These are phyloP conservation scores for Chloropsis cyanopogon DNA, from an alignment of 2,113 vertebrate genomes.

Conservation along the genomic window DNA sequence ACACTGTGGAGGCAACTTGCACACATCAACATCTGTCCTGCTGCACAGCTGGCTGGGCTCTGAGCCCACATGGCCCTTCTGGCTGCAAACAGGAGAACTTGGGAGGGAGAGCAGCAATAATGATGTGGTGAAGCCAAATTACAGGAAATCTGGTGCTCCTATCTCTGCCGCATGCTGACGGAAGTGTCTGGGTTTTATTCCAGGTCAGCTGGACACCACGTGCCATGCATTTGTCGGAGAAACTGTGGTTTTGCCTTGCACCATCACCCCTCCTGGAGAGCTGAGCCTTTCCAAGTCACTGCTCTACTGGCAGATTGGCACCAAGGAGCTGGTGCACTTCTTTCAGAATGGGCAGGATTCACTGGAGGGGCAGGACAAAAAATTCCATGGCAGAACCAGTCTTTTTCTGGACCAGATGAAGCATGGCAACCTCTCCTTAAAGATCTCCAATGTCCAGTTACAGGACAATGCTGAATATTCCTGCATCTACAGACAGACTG, in stretches of 20 bases:
- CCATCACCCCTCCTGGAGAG: background rate
- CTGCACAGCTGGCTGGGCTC: background rate
- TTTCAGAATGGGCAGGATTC: background rate
- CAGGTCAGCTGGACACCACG: background rate
- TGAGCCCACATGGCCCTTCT: background rate
- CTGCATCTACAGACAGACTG: slow-evolving; percentile 19
- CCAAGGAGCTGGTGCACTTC: background rate
- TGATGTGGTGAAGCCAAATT: background rate
- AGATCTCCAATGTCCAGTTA: background rate
- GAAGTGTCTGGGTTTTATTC: background rate
- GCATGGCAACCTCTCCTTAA: slow-evolving; percentile 44
- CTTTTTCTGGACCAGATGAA: slow-evolving; percentile 44
- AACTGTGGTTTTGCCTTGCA: slow-evolving; percentile 41
- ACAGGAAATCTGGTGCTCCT: background rate
- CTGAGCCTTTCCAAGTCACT: background rate
- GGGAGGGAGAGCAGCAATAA: background rate
- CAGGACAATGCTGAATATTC: background rate
- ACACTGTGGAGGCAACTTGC: background rate
- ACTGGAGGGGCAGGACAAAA: rapidly evolving
- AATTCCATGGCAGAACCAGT: background rate
- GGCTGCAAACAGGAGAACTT: background rate
- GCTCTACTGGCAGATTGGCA: slow-evolving; percentile 51
- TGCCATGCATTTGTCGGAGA: background rate
- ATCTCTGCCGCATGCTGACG: background rate
- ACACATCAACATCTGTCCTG: background rate